Base-by-base conservation (phyloP, 2,888 invertebrate genomes). In the Syrphus vitripennis region DNA sequence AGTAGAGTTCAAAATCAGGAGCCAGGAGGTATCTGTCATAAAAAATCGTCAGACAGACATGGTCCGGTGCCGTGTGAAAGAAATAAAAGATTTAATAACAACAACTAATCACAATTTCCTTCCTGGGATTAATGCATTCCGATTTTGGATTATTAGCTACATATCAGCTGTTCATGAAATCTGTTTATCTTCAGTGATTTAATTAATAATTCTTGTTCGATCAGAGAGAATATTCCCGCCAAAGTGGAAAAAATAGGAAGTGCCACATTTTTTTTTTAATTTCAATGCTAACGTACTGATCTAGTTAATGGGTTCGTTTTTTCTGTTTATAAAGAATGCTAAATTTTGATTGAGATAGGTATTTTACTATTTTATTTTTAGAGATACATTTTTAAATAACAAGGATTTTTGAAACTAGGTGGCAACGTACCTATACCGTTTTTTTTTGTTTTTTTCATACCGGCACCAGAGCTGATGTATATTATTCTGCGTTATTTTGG, bases 131-230 rank as follows among this genome's bases (percentile, higher is more conserved):
- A 21, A 59, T 59, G 59, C 12, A 31, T 34, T 34, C 19, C 19
- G 59, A 59, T 59, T 59, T n/a, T n/a, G n/a, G n/a, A 37, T 37
- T 37, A 37, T 59, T 59, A 59, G 59, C 34, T 59, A 21, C 21
- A 37, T 59, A 21, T 59, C 34, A 59, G 59, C 34, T 59, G 37
- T 19, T 34, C 1, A 1, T 31, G 12, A n/a, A n/a, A n/a, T n/a
- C n/a, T n/a, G n/a, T n/a, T n/a, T n/a, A n/a, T n/a, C n/a, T n/a
- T n/a, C n/a, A n/a, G n/a, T n/a, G n/a, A n/a, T 21, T 19, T 48
- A 9, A 12, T 34, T 34, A 10, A 34, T 34, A 9, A 10, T 9
- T 12, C 12, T 34, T 9, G 9, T 34, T 6, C n/a, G 16, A n/a
- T n/a, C 9, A 55, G 16, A 16, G 16, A 4, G 5, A 12, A 29